These are phyloP conservation scores for Notarius lentiginosus DNA, from an alignment of 2,113 vertebrate genomes.

Conservation along the genomic window DNA sequence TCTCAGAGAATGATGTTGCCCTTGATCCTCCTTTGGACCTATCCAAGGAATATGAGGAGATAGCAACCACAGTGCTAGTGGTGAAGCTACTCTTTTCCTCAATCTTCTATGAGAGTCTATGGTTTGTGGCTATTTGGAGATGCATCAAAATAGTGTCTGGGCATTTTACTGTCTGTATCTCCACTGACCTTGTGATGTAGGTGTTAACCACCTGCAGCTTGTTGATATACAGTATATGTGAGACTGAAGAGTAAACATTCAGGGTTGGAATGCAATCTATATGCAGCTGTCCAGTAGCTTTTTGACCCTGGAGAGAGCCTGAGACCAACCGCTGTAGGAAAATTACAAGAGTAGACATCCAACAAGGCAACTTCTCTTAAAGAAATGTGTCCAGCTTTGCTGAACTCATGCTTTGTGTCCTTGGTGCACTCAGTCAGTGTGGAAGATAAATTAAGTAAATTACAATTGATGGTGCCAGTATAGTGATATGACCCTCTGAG, in stretches of 20 bases:
- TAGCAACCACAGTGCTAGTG: not conserved
- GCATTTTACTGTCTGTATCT: not conserved
- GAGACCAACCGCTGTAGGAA: not conserved
- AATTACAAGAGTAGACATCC: not conserved
- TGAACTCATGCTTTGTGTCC: not conserved
- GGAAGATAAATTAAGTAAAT: not conserved
- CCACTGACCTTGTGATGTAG: not conserved
- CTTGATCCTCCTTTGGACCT: not conserved
- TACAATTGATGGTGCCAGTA: not conserved
- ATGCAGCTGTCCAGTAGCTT: not conserved
- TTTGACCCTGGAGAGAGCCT: not conserved
- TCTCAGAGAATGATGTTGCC: slow-evolving; percentile 33
- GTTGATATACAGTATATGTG: not conserved
- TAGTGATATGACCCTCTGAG: not conserved
- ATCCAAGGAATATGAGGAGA: slow-evolving; percentile 6
- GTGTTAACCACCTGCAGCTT: not conserved
- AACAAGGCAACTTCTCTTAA: not conserved
- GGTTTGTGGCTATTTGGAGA: not conserved
- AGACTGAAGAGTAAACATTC: slow-evolving; percentile 5
- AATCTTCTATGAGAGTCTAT: not conserved
- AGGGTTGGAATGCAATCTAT: slow-evolving; percentile 9
- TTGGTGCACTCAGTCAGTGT: not conserved
- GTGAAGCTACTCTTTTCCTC: not conserved
- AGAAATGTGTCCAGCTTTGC: not conserved
- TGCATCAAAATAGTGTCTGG: not conserved